Evolutionary conservation across 2,888 invertebrate species (phyloP), one percentile per base, ranked within the genome.

Genomic region (Dryomyza anilis): DNA sequence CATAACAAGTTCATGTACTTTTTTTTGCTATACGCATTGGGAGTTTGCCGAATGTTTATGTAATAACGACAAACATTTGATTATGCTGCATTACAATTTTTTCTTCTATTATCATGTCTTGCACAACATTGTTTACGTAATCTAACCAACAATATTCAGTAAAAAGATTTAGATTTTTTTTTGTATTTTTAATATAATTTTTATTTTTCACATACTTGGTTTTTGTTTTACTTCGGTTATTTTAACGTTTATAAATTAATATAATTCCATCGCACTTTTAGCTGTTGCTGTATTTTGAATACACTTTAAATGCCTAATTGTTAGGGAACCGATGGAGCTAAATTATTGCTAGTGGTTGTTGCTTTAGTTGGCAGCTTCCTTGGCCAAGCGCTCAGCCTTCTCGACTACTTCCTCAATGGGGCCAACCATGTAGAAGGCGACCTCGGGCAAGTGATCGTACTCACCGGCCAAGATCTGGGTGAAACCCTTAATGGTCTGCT

Each of bases 361-460:
- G 46, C 64, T 74, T 75, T 74, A 62, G n/a, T n/a, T n/a, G n/a
- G 73, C 73, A 67, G 75, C 73, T 72, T 76, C 76, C 67, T 76
- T 76, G 30, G 74, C 74, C 62, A 79, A 69, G 53, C 72, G 72
- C 78, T 94, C 93, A 65, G 95, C 94, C 85, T 95, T 95, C 70
- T 88, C 87, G 57, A 89, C 86, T 62, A 94, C 94, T 85, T 95
- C 95, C 80, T 94, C 94, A 78, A 96, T 93, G 69, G 91, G 91
- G 72, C 96, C 96, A 70, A 95, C 95, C 96, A 96, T 96, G 87
- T 95, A 96, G 87, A 96, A 96, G 66, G 96, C 96, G 71, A 93
- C 93, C 84, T 98, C 98, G 27, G 96, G 96, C 73, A 96, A 85
- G 83, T 95, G 93, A 84, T 96, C 96, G 79, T 91, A 88, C 77